Evolutionary conservation across 2,888 invertebrate genomes (phyloP).

Genomic region (Melinopterus prodromus): DNA sequence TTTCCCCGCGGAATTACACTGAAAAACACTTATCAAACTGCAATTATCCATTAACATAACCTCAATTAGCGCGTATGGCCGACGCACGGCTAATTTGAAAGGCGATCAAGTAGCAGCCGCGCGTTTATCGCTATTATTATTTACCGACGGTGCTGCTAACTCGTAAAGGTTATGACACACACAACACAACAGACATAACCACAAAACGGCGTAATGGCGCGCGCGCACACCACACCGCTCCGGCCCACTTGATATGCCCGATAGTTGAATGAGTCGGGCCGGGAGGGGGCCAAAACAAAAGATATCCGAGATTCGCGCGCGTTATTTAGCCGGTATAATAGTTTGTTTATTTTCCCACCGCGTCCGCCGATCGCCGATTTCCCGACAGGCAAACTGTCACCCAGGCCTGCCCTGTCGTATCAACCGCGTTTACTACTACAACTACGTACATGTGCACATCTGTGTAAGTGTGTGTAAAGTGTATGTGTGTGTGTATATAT

Average conservation of each 20-base stretch:
- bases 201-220: slow-evolving; percentile 15
- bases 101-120: slow-evolving; percentile 9
- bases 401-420: slow-evolving; percentile 50
- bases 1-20: not conserved
- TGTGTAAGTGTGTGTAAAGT: slow-evolving; percentile 9
- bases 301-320: slow-evolving; percentile 48
- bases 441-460: slow-evolving; percentile 21
- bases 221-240: slow-evolving; percentile 8
- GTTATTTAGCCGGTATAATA: slow-evolving; percentile 59
- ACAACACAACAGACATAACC: slow-evolving; percentile 16
- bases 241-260: slow-evolving; percentile 12
- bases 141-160: slow-evolving; percentile 15
- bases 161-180: slow-evolving; percentile 17
- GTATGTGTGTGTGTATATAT: slow-evolving; percentile 1
- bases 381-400: slow-evolving; percentile 57
- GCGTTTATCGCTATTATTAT: slow-evolving; percentile 18
- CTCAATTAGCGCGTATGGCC: not conserved
- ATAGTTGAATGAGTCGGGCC: slow-evolving; percentile 22
- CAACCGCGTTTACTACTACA: slow-evolving; percentile 26
- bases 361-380: slow-evolving; percentile 53
- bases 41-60: not conserved
- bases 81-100: not conserved
- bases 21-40: not conserved
- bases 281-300: slow-evolving; percentile 20
- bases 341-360: slow-evolving; percentile 61